Evolutionary conservation across 2,113 vertebrate species (phyloP).

Genomic region (Eolophus roseicapilla): DNA sequence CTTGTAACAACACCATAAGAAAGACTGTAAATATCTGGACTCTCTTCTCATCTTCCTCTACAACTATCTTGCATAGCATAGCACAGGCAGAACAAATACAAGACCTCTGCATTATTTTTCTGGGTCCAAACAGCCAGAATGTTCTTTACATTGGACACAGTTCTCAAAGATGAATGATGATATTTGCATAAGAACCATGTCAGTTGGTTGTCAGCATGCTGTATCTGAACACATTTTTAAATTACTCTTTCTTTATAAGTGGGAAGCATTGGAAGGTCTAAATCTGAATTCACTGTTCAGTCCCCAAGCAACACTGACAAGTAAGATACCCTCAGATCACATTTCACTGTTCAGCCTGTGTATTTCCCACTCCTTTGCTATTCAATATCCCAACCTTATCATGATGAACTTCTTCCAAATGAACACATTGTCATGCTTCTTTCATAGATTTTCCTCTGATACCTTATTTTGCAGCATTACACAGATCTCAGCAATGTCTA

Average conservation of each 20-base stretch:
- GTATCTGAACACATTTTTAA: background rate
- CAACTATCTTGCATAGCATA: background rate
- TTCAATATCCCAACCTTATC: background rate
- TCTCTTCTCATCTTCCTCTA: background rate
- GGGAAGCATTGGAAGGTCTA: background rate
- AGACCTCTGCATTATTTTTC: background rate
- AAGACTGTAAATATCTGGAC: background rate
- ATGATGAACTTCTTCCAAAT: background rate
- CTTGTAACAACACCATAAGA: background rate
- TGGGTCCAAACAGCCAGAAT: background rate
- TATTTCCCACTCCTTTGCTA: background rate
- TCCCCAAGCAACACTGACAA: background rate
- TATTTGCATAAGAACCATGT: background rate
- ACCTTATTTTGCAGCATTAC: background rate
- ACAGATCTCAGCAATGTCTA: background rate
- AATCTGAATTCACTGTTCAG: background rate
- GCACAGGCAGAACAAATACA: background rate
- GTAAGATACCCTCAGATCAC: background rate
- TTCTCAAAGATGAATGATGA: background rate
- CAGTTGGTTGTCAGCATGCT: fast-evolving
- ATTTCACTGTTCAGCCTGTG: background rate
- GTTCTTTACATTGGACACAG: background rate
- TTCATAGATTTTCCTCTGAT: background rate
- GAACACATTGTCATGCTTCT: background rate
- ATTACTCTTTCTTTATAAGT: background rate